Conservation (phyloP, 2,888 invertebrate species). For the Cheilosia variabilis region DNA sequence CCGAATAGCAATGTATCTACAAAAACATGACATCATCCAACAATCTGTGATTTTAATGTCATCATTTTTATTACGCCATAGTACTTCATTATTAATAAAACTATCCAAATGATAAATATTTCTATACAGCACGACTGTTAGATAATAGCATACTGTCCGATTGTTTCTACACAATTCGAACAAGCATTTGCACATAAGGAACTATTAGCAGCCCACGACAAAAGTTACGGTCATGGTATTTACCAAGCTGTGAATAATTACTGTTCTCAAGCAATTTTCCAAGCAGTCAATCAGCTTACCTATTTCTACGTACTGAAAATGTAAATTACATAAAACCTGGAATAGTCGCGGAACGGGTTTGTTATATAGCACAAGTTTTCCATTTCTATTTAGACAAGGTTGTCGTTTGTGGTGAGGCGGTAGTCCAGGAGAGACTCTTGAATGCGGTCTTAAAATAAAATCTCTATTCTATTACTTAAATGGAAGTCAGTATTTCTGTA, state of each 20-base stretch:
- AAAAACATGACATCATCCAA: too few relatives aligned
- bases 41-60: too few relatives aligned
- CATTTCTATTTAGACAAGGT: constrained; percentile 32
- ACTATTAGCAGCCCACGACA: neutral
- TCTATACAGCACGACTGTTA: neutral
- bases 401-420: neutral
- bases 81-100: too few relatives aligned
- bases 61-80: too few relatives aligned
- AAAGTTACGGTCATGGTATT: neutral
- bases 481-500: too few relatives aligned
- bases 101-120: neutral
- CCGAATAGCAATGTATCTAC: too few relatives aligned
- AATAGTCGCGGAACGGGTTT: constrained; percentile 20
- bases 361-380: neutral
- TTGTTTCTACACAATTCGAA: neutral
- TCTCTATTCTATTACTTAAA: too few relatives aligned
- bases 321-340: constrained; percentile 15
- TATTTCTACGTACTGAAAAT: constrained; percentile 1
- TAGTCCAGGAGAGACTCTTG: too few relatives aligned
- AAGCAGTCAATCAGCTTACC: constrained; percentile 9
- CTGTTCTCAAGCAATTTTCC: constrained; percentile 19
- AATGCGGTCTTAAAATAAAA: too few relatives aligned
- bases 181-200: too few relatives aligned
- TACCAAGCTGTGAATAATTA: constrained; percentile 8
- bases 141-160: neutral